phyloP scores from a whole-genome alignment of 2,113 vertebrate species.

The Cathartes aura region DNA sequence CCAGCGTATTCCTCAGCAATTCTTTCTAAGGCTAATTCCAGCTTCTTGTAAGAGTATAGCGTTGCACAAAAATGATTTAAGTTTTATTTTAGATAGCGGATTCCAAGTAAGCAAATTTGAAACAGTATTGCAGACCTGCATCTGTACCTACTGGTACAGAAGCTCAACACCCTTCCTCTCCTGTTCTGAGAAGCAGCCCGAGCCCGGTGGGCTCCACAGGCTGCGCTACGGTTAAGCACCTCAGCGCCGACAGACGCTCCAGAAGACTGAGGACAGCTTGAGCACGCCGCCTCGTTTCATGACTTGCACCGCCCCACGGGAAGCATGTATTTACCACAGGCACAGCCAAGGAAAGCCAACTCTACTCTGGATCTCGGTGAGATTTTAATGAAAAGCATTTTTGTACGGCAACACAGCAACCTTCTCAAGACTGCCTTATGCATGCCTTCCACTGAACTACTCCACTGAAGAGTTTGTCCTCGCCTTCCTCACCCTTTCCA shows the following conservation, averaged over 20 bases:
- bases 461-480: neutral
- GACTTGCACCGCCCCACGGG: neutral
- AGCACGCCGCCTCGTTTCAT: neutral
- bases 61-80: neutral
- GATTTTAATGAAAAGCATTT: neutral
- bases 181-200: fast-evolving
- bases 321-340: neutral
- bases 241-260: neutral
- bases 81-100: neutral
- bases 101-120: neutral
- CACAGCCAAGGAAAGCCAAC: neutral
- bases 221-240: fast-evolving
- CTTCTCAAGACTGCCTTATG: neutral
- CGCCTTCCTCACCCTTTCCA: neutral
- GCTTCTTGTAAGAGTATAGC: fast-evolving
- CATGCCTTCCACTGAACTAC: neutral
- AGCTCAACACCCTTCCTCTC: fast-evolving
- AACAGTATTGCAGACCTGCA: neutral
- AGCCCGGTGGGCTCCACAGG: fast-evolving
- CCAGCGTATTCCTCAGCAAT: neutral
- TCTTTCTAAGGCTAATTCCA: neutral
- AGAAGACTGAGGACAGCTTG: neutral
- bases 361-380: neutral
- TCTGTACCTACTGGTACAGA: neutral
- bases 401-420: neutral